phyloP scores from a whole-genome alignment of 2,888 invertebrate species.

The Macrophya annulata region DNA sequence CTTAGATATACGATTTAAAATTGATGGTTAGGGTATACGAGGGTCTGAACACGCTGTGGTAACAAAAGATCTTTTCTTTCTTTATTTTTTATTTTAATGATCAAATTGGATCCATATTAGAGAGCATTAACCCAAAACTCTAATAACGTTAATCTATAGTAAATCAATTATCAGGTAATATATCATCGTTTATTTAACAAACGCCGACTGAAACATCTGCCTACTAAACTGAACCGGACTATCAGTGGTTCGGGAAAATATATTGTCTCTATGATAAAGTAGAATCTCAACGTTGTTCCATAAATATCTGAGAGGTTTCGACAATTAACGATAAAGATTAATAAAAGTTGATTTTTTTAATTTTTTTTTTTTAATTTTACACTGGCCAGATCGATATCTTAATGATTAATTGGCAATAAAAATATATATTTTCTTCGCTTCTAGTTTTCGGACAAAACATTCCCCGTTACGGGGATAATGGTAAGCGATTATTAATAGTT shows the following conservation, averaged over 20 bases:
- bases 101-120: slow-evolving; percentile 52
- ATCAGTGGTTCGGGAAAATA: slow-evolving; percentile 33
- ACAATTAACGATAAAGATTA: not conserved
- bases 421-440: slow-evolving; percentile 13
- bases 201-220: slow-evolving; percentile 57
- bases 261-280: slow-evolving; percentile 28
- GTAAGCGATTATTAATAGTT: slow-evolving; percentile 68
- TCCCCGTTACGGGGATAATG: slow-evolving; percentile 42
- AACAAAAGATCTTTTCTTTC: slow-evolving; percentile 28
- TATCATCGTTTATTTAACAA: slow-evolving; percentile 57
- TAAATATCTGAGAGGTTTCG: not conserved
- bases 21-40: slow-evolving; percentile 60
- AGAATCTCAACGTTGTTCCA: not conserved
- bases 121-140: slow-evolving; percentile 41
- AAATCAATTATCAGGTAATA: slow-evolving; percentile 57
- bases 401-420: slow-evolving; percentile 23
- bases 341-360: not conserved
- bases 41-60: slow-evolving; percentile 6
- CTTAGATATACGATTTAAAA: slow-evolving; percentile 41
- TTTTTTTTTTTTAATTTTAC: not conserved
- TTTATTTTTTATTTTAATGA: slow-evolving; percentile 25
- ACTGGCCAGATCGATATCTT: slow-evolving; percentile 22
- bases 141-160: slow-evolving; percentile 56
- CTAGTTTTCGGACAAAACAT: slow-evolving; percentile 46
- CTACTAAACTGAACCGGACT: slow-evolving; percentile 52